A percentile compares a stretch with the other conserved stretches of the same genome.
phyloP scores from a whole-genome alignment of 2,113 vertebrate genomes.

The Percopsis transmontana region DNA sequence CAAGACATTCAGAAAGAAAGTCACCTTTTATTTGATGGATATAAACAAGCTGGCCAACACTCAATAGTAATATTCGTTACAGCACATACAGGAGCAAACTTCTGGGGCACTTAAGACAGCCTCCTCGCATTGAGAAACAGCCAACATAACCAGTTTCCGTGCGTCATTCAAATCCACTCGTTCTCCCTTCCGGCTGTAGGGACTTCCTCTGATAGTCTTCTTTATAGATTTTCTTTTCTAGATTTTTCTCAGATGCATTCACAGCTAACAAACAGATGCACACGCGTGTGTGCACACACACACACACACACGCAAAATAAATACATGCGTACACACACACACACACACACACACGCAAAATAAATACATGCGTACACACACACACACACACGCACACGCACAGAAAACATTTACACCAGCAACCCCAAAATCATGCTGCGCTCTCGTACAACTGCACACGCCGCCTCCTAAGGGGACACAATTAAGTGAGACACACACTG shows the following conservation, averaged over 20 bases:
- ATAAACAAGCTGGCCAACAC: constrained; percentile 83
- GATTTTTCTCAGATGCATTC: constrained; percentile 52
- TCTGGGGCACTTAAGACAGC: constrained; percentile 68
- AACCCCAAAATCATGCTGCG: constrained; percentile 76
- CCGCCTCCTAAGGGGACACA: constrained; percentile 75
- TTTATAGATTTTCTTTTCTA: constrained; percentile 29
- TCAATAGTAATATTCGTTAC: constrained; percentile 79
- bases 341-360: constrained; percentile 21
- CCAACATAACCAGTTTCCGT: constrained; percentile 76
- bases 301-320: constrained; percentile 19
- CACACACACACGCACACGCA: constrained; percentile 17
- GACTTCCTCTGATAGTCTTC: constrained; percentile 55
- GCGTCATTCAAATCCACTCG: constrained; percentile 63
- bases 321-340: constrained; percentile 28
- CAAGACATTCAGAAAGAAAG: constrained; percentile 73
- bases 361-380: constrained; percentile 8
- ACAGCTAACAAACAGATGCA: constrained; percentile 31
- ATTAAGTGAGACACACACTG: constrained; percentile 66
- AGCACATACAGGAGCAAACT: constrained; percentile 80
- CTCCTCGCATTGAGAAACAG: constrained; percentile 68
- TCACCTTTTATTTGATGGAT: constrained; percentile 84
- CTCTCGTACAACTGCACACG: constrained; percentile 77
- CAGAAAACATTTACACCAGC: constrained; percentile 61
- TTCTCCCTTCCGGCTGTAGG: constrained; percentile 40
- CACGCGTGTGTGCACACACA: constrained; percentile 12